These are phyloP conservation scores for Chesias legatella DNA, from an alignment of 2,888 invertebrate genomes.

Conservation along the genomic window DNA sequence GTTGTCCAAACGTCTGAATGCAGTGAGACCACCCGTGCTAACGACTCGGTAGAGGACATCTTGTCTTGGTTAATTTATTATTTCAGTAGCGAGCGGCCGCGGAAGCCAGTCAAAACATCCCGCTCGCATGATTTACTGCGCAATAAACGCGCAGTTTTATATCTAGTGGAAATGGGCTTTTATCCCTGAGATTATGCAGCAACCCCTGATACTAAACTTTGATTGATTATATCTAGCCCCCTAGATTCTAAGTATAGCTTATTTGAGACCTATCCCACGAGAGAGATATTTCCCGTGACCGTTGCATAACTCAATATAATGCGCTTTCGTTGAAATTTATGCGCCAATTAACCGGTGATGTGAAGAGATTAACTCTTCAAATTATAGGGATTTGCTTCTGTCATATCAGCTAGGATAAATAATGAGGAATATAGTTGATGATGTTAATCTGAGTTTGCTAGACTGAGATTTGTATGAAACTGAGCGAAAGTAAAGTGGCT, in stretches of 20 bases:
- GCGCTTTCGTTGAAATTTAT: conserved; percentile 38
- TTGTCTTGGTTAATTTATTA: conserved; percentile 74
- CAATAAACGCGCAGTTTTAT: conserved; percentile 72
- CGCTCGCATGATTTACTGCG: conserved; percentile 71
- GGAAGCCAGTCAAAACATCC: conserved; percentile 72
- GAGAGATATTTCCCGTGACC: conserved; percentile 6
- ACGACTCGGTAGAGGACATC: conserved; percentile 57
- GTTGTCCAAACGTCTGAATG: conserved; percentile 38
- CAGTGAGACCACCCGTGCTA: conserved; percentile 67
- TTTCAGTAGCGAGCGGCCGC: conserved; percentile 65
- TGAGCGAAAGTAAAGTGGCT: too few relatives aligned
- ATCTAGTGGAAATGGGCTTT: conserved; percentile 75
- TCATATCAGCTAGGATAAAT: conserved; percentile 16
- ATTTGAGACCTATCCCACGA: conserved; percentile 4
- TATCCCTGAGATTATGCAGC: conserved; percentile 68
- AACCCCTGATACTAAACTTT: conserved; percentile 52
- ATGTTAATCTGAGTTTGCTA: conserved; percentile 4
- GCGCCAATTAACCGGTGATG: conserved; percentile 35
- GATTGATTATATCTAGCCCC: conserved; percentile 41
- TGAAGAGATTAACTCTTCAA: conserved; percentile 30
- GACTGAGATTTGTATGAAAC: too few relatives aligned
- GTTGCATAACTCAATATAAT: conserved; percentile 33
- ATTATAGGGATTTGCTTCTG: conserved; percentile 17
- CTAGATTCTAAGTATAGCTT: conserved; percentile 20
- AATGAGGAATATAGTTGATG: conserved; percentile 11